Evolutionary conservation across 2,113 vertebrate genomes (phyloP).

Genomic region (Cheilinus undulatus): DNA sequence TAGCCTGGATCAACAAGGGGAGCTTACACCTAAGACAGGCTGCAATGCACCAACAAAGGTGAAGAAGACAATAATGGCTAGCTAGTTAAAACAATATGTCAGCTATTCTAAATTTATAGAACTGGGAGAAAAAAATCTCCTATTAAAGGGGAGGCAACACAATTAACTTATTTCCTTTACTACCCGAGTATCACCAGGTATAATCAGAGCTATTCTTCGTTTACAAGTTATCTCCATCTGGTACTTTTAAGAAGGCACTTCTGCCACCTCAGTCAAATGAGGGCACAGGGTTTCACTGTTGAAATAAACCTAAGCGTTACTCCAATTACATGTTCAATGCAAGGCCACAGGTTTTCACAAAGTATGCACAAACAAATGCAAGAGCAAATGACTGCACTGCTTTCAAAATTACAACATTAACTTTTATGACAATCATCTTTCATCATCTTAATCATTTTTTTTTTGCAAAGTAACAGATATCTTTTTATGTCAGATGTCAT

Average conservation of each 20-base stretch:
- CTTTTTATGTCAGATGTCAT: no score
- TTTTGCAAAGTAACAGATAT: no score
- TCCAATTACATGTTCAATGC: neutral
- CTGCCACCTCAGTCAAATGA: neutral
- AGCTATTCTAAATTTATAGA: neutral
- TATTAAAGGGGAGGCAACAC: neutral
- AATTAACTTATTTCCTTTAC: neutral
- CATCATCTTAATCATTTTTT: no score
- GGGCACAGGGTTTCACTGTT: no score
- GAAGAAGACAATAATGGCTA: neutral
- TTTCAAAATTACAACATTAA: no score
- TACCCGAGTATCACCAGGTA: neutral
- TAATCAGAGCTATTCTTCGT: neutral
- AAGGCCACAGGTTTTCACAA: neutral
- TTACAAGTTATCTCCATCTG: neutral
- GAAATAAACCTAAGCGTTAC: neutral
- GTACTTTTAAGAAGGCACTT: neutral
- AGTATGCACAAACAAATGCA: neutral
- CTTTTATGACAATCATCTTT: no score
- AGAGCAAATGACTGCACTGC: neutral
- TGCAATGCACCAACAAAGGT: conserved; percentile 5
- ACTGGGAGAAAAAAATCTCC: neutral
- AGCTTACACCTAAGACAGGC: neutral
- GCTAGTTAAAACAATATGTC: neutral
- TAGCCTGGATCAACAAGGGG: conserved; percentile 1